Base-by-base conservation (phyloP, 1,140 invertebrate species). In the Heliothis virescens region DNA sequence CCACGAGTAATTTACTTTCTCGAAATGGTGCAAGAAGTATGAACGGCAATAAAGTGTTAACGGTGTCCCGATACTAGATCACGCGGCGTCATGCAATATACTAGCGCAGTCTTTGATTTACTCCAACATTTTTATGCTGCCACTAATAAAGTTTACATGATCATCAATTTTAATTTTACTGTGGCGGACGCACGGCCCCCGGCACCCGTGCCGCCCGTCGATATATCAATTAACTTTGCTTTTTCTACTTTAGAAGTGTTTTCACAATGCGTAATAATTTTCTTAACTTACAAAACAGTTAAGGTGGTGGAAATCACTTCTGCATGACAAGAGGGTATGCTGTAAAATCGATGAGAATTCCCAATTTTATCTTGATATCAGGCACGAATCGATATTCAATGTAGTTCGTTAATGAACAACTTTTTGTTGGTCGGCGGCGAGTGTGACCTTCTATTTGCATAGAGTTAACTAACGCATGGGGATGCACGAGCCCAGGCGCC, bases 101-200 rank as follows among this genome's bases (percentile, higher is more conserved):
- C 63, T 78, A 69, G 83, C 73, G 83, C 53, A 84, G 53, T 87
- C 80, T 90, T 91, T 89, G 89, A 89, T 92, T 91, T 93, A 91
- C 83, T 86, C 73, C 84, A 75, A 86, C 83, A 85, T 90, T 90
- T 93, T 92, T 90, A 91, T 88, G 85, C 79, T 73, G 81, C 81
- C 62, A 81, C 90, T 92, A 92, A 92, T 93, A 92, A 94, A 92
- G 85, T 91, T 90, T 89, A 91, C 89, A 89, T 85, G 89, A 88
- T 88, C 88, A 91, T 94, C 87, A 93, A 94, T 92, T 93, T 92
- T 86, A 90, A 91, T 92, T 94, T 92, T 90, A 92, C 84, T 91
- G 86, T 87, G 87, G 79, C 79, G 83, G 81, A 83, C 63, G 82
- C 83, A 84, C 60, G 82, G 84, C 89, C 83, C 62, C 77, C 67